Base-by-base conservation (phyloP, 2,888 invertebrate species). In the Harpalus rufipes region DNA sequence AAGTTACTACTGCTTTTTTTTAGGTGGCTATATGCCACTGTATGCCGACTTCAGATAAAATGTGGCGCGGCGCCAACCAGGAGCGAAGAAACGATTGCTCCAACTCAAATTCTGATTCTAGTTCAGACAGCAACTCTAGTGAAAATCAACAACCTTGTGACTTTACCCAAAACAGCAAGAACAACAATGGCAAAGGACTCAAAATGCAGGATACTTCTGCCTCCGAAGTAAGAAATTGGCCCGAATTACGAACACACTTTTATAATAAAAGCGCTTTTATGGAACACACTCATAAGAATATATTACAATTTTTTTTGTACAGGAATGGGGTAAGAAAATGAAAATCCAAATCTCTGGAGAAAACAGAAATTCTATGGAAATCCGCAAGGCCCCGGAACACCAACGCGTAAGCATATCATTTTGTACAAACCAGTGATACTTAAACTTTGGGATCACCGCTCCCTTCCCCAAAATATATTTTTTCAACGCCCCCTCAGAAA, bases 141-240 rank as follows among this genome's bases (percentile, higher is more conserved):
- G 76, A 83, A 76, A 58, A 39, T 21, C 58, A 58, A 51, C 18
- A 56, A 8, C 78, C 32, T 14, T 78, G 78, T 58, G 78, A 78
- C 8, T 32, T 78, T 0, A 78, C 1, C 56, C n/a, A 51, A 12
- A 25, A 6, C 14, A 74, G 8, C 74, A 74, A 8, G 44, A 74
- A 39, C 10, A 68, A 32, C 68, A 68, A 39, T n/a, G 44, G 44
- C 44, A 65, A 65, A 32, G 32, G 32, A 25, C 68, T 68, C 32
- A 25, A 68, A 68, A 74, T 72, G 14, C 82, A 72, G 58, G 82
- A 82, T 10, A 41, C 44, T 44, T 82, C 82, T 56, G 61, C 81
- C 6, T 44, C 44, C 14, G 76, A 76, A 18, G 44, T 51, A 51
- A 51, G 56, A 32, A 32, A 32, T 5, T 32, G 32, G 32, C 5